phyloP scores from a whole-genome alignment of 2,113 vertebrate species.

The Ammospiza nelsoni region DNA sequence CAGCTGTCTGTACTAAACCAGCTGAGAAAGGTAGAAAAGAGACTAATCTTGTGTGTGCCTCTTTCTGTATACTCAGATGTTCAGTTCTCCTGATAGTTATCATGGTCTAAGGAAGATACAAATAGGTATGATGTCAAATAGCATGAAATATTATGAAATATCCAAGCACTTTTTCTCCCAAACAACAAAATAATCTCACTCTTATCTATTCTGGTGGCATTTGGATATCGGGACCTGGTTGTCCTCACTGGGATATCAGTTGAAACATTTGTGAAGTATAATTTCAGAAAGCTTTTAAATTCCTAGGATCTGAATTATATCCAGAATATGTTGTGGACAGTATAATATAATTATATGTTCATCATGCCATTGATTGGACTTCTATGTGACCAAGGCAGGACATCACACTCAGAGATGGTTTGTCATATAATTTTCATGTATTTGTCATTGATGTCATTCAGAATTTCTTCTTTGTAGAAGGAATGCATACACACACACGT shows the following conservation, averaged over 20 bases:
- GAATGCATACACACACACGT: background rate
- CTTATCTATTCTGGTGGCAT: background rate
- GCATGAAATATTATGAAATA: background rate
- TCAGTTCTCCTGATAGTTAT: background rate
- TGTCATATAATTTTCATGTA: background rate
- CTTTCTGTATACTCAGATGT: background rate
- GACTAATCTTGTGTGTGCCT: background rate
- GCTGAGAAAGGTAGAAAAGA: background rate
- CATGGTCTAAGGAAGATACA: background rate
- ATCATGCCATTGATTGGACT: background rate
- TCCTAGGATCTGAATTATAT: background rate
- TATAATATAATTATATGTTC: background rate
- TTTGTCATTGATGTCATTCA: background rate
- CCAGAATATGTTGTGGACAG: background rate
- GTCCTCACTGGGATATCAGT: background rate
- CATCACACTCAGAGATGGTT: background rate
- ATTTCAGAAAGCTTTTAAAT: background rate
- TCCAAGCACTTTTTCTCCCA: background rate
- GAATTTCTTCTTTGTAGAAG: background rate
- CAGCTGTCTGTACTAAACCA: background rate
- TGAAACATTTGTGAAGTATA: background rate
- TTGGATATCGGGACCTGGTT: background rate
- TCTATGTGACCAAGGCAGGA: background rate
- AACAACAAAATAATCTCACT: background rate
- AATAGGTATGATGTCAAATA: background rate